phyloP scores from a whole-genome alignment of 1,140 invertebrate species.

The Orussus abietinus region DNA sequence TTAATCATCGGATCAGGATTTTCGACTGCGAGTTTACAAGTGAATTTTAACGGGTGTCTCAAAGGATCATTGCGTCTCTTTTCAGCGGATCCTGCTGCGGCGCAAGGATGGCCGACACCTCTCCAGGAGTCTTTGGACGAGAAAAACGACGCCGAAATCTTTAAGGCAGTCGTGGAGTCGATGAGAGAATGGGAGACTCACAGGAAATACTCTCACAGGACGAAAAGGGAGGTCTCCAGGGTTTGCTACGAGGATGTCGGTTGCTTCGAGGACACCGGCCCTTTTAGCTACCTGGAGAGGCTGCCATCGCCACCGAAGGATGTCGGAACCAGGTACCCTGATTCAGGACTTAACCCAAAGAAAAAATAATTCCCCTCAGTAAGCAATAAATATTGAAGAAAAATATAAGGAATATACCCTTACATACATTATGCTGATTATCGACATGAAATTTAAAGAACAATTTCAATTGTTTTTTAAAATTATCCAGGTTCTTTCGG shows the following conservation, averaged over 20 bases:
- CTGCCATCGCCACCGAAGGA: conserved; percentile 83
- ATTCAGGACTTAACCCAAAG: conserved; percentile 54
- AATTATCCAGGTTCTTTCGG: too few species aligned
- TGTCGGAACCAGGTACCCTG: conserved; percentile 71
- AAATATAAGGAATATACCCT: too few species aligned
- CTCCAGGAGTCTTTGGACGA: conserved; percentile 54
- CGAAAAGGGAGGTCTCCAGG: conserved; percentile 64
- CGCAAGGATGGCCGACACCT: conserved; percentile 37
- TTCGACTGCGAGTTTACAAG: too few species aligned
- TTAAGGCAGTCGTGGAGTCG: conserved; percentile 56
- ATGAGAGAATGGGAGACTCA: conserved; percentile 54
- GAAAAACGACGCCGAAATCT: conserved; percentile 55
- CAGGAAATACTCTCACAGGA: conserved; percentile 35
- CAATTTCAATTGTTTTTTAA: too few species aligned
- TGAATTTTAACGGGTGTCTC: too few species aligned
- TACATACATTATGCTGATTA: too few species aligned
- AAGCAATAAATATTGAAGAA: too few species aligned
- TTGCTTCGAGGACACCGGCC: conserved; percentile 87
- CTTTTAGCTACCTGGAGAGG: conserved; percentile 88
- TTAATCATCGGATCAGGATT: too few species aligned
- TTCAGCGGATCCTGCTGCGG: conserved; percentile 36
- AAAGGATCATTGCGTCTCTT: conserved; percentile 17
- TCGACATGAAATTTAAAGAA: too few species aligned
- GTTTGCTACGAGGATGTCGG: conserved; percentile 91
- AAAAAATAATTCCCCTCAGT: too few species aligned